These are phyloP conservation scores for Lasioglossum oenotherae DNA, from an alignment of 2,888 invertebrate species.

Conservation along the genomic window DNA sequence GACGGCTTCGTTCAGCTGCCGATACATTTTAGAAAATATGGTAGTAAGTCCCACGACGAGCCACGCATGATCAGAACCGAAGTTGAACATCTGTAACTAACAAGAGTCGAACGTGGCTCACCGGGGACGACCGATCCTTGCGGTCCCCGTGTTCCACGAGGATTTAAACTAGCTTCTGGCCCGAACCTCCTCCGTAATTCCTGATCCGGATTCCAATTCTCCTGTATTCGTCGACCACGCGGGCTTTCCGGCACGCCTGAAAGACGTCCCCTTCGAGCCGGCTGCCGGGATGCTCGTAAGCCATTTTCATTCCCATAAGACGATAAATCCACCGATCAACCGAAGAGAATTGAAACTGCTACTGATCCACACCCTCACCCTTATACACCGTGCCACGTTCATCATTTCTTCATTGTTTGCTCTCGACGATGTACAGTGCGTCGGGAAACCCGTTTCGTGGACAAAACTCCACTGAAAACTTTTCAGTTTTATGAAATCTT, in stretches of 20 bases:
- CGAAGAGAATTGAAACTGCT: constrained; percentile 51
- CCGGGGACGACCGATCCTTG: constrained; percentile 14
- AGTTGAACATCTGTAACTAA: constrained; percentile 27
- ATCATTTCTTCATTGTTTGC: background rate
- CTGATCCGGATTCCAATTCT: constrained; percentile 62
- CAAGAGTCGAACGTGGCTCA: constrained; percentile 28
- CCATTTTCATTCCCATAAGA: constrained; percentile 48
- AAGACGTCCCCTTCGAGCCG: constrained; percentile 35
- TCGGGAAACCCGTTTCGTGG: too few relatives aligned
- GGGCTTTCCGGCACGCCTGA: constrained; percentile 31
- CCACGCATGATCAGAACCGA: constrained; percentile 21
- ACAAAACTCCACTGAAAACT: background rate
- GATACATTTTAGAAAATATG: background rate
- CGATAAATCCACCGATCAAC: constrained; percentile 56
- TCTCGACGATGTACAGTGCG: background rate
- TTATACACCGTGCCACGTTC: background rate
- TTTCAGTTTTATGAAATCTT: background rate
- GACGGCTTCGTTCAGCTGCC: background rate
- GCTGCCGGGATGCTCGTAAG: constrained; percentile 10
- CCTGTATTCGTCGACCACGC: constrained; percentile 34
- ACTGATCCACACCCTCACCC: background rate
- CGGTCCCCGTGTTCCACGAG: constrained; percentile 47
- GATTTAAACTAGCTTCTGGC: constrained; percentile 52
- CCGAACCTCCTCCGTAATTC: constrained; percentile 45
- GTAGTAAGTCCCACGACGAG: background rate